phyloP scores from a whole-genome alignment of 2,797 vertebrate genomes.

The Danio jaintianensis region DNA sequence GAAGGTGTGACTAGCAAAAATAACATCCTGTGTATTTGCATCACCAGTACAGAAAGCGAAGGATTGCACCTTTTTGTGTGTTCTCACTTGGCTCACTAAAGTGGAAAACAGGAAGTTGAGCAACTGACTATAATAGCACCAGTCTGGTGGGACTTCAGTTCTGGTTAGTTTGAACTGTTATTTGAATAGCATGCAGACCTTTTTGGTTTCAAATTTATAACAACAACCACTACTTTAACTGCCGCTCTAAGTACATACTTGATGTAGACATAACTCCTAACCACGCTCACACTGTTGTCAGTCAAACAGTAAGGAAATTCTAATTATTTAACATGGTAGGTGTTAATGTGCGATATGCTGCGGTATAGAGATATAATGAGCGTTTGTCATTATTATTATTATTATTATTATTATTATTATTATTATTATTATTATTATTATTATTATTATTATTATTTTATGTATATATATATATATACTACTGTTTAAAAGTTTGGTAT shows the following conservation, averaged over 20 bases:
- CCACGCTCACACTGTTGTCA: background rate
- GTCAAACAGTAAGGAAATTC: background rate
- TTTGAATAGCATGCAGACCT: background rate
- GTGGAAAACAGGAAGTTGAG: constrained; percentile 50
- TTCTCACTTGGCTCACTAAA: constrained; percentile 24
- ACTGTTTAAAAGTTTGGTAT: too few species aligned
- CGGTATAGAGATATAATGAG: too few species aligned
- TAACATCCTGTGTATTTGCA: constrained; percentile 19
- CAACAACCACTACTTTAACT: background rate
- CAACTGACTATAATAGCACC: constrained; percentile 24
- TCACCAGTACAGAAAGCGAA: constrained; percentile 22
- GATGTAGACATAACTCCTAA: background rate
- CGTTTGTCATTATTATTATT: too few species aligned
- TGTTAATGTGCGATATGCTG: too few species aligned
- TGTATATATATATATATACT: too few species aligned
- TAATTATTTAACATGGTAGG: background rate
- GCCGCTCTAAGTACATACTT: background rate
- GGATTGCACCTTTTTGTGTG: constrained; percentile 5
- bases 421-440: too few species aligned
- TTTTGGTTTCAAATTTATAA: background rate
- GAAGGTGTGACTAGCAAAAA: constrained; percentile 18
- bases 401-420: too few species aligned
- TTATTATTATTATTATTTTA: too few species aligned
- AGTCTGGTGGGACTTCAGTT: constrained; percentile 29
- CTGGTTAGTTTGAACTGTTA: background rate